Conservation (phyloP, 2,888 invertebrate genomes). For the Catocala fraxini region DNA sequence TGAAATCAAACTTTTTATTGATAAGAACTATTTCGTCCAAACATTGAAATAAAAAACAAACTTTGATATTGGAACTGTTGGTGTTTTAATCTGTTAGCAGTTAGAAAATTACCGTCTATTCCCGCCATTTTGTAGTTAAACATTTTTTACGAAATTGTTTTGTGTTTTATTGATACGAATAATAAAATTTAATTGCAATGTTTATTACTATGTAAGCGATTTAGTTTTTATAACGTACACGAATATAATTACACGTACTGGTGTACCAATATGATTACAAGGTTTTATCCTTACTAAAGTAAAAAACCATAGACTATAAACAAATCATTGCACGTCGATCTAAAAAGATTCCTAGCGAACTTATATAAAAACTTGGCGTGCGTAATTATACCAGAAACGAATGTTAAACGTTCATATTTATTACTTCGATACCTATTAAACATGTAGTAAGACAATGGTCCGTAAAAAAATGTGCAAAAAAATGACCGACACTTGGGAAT, state of each 20-base stretch:
- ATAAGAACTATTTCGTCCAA: slow-evolving; percentile 28
- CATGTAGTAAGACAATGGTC: slow-evolving; percentile 69
- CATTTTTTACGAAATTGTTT: slow-evolving; percentile 32
- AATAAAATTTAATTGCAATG: slow-evolving; percentile 53
- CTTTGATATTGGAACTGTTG: slow-evolving; percentile 13
- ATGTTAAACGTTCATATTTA: slow-evolving; percentile 70
- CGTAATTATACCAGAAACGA: slow-evolving; percentile 75
- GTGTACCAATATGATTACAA: slow-evolving; percentile 53
- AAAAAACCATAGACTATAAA: slow-evolving; percentile 48
- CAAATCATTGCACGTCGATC: slow-evolving; percentile 54
- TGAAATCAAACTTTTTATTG: slow-evolving; percentile 28
- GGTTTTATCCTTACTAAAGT: slow-evolving; percentile 35
- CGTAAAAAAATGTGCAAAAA: slow-evolving; percentile 71
- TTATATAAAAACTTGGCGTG: slow-evolving; percentile 57
- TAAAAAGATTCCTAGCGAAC: slow-evolving; percentile 36
- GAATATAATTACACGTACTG: slow-evolving; percentile 49
- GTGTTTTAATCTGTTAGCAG: slow-evolving; percentile 20
- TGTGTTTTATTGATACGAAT: slow-evolving; percentile 39
- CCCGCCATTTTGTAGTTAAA: slow-evolving; percentile 38
- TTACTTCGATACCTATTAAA: slow-evolving; percentile 67
- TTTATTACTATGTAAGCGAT: slow-evolving; percentile 46
- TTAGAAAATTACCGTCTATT: slow-evolving; percentile 23
- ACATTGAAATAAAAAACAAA: slow-evolving; percentile 16
- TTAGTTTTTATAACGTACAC: slow-evolving; percentile 40
- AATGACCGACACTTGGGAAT: slow-evolving; percentile 60